Evolutionary conservation across 1,140 invertebrate species (phyloP).

Genomic region (Choristoneura fumiferana): DNA sequence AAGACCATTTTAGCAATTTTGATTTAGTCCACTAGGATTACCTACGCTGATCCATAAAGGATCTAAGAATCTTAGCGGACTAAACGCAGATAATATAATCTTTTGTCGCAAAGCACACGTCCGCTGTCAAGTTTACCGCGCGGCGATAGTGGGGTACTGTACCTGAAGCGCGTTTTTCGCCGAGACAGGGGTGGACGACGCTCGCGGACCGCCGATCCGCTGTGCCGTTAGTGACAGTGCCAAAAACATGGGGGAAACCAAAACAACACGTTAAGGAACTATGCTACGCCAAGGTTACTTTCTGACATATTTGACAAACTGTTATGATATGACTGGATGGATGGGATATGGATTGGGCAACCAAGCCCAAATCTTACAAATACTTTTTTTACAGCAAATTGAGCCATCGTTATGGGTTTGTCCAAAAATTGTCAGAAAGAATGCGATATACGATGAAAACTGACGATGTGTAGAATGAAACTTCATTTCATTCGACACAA

Average conservation of each 20-base stretch:
- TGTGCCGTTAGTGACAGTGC: slow-evolving; percentile 73
- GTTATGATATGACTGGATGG: not conserved
- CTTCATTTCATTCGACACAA: not conserved
- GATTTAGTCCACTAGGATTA: too few relatives aligned
- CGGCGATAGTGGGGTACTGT: slow-evolving; percentile 70
- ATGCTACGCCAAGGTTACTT: not conserved
- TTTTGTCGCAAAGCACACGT: slow-evolving; percentile 50
- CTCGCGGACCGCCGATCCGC: slow-evolving; percentile 69
- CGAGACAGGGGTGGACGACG: slow-evolving; percentile 74
- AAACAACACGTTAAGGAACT: slow-evolving; percentile 67
- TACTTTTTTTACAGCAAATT: too few relatives aligned
- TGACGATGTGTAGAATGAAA: slow-evolving; percentile 13
- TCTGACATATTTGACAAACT: not conserved
- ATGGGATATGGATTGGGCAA: too few relatives aligned
- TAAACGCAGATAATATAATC: not conserved
- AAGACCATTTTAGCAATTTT: too few relatives aligned
- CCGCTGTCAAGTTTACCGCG: slow-evolving; percentile 47
- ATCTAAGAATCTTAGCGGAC: too few relatives aligned
- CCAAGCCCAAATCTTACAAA: too few relatives aligned
- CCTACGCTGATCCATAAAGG: too few relatives aligned
- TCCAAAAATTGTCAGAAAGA: not conserved
- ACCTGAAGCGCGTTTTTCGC: slow-evolving; percentile 78
- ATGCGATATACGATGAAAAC: not conserved
- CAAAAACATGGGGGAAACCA: slow-evolving; percentile 69
- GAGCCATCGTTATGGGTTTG: not conserved